These are phyloP conservation scores for Germaria angustata DNA, from an alignment of 2,888 invertebrate species.

Conservation along the genomic window DNA sequence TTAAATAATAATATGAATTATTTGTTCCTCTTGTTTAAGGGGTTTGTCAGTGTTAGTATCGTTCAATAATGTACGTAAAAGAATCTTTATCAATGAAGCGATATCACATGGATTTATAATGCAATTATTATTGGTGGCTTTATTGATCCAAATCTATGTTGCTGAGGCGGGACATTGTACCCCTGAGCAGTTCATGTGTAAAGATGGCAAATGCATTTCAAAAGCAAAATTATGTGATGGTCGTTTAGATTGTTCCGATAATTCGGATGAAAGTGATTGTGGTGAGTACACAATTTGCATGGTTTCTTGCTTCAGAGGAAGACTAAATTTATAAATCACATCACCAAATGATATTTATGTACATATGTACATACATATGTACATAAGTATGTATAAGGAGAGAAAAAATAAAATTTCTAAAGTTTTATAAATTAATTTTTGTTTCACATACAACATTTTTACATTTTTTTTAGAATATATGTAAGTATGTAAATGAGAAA, in stretches of 20 bases:
- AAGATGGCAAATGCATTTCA: constrained; percentile 79
- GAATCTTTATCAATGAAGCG: constrained; percentile 21
- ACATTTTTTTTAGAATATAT: too few species aligned
- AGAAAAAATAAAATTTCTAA: too few species aligned
- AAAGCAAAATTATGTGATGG: constrained; percentile 77
- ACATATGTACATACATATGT: too few species aligned
- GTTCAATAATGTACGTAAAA: constrained; percentile 67
- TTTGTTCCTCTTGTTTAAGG: constrained; percentile 42
- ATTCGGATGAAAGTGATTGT: constrained; percentile 78
- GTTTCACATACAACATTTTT: too few species aligned
- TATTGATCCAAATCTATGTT: constrained; percentile 62
- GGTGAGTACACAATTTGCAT: constrained; percentile 69
- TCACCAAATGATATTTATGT: too few species aligned
- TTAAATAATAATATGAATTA: not conserved
- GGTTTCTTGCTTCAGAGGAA: not conserved
- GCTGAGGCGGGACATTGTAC: constrained; percentile 72
- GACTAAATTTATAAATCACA: too few species aligned
- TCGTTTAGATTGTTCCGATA: constrained; percentile 76
- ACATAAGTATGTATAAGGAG: too few species aligned
- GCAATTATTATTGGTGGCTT: not conserved
- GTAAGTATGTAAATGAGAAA: too few species aligned
- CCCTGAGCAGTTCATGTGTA: constrained; percentile 81
- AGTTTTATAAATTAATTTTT: too few species aligned
- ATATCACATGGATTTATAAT: not conserved
- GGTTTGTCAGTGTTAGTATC: constrained; percentile 57